Base-by-base conservation (phyloP, 2,888 invertebrate species). In the Apamea crenata region DNA sequence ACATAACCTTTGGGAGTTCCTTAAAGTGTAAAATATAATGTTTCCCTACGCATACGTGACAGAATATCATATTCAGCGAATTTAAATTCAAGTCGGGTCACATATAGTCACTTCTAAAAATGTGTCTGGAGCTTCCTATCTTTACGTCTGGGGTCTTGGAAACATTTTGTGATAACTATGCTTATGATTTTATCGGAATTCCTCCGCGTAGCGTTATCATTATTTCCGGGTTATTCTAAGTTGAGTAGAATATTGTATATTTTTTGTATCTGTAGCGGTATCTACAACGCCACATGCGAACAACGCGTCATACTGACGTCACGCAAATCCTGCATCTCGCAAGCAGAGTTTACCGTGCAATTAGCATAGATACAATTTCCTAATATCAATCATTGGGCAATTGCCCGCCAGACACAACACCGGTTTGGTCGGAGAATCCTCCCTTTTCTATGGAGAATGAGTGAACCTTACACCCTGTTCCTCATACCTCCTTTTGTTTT, bases 21-120 rank as follows among this genome's bases (percentile, higher is more conserved):
- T n/a, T 63, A 32, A 71, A 63, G n/a, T 65, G 74, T 66, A 82
- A 82, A 70, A 82, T 59, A 68, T 53, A 72, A 77, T 77, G 67
- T 36, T 79, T 77, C 32, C 68, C 44, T 59, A 40, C 36, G 65
- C 77, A 44, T 70, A 69, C 61, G 67, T 72, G 67, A 53, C 63
- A 68, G 59, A 76, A 78, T 87, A 50, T 76, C 71, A 75, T 77
- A 68, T 68, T 71, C 75, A 78, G 25, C 7, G 36, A 84, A 87
- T 76, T 78, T 74, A 83, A 79, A 84, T 87, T 84, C 75, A 44
- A 76, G 73, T 76, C 67, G 36, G 47, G 73, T 75, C 73, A 67
- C 73, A 74, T 76, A 70, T 36, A 83, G 73, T 86, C 47, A 59
- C 70, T 78, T 63, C 74, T 74, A 74, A 84, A 77, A 79, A 73